These are phyloP conservation scores for Chelidonichthys spinosus DNA, from an alignment of 2,797 vertebrate species.

Conservation along the genomic window DNA sequence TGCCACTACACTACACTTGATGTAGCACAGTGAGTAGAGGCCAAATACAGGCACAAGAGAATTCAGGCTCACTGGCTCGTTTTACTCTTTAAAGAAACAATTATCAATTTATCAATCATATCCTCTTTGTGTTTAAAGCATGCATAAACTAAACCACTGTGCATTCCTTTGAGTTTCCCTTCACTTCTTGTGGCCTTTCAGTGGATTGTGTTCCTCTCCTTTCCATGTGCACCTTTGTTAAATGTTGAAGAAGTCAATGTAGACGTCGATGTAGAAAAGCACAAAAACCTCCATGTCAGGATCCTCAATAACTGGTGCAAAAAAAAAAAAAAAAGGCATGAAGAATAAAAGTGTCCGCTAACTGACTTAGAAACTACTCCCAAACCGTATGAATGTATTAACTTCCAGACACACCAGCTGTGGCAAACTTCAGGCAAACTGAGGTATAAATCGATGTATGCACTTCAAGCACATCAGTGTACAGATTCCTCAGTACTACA, in stretches of 20 bases:
- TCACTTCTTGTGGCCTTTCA: neutral
- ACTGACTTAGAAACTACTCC: constrained; percentile 10
- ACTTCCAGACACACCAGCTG: constrained; percentile 8
- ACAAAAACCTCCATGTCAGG: neutral
- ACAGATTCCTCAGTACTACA: neutral
- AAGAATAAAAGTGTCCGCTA: constrained; percentile 20
- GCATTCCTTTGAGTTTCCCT: neutral
- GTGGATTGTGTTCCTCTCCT: constrained; percentile 2
- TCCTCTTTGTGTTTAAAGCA: constrained; percentile 1
- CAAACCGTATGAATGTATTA: constrained; percentile 13
- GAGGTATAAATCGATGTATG: constrained; percentile 24
- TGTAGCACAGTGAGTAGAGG: neutral
- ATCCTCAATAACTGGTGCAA: constrained; percentile 4
- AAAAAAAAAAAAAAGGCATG: constrained; percentile 6
- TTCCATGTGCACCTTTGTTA: neutral
- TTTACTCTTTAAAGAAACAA: neutral
- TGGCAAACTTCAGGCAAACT: too few species aligned
- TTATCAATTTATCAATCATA: neutral
- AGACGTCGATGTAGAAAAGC: neutral
- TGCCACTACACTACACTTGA: neutral
- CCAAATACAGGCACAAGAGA: neutral
- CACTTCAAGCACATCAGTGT: constrained; percentile 6
- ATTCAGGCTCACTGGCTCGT: neutral
- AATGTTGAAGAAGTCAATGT: neutral
- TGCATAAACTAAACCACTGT: neutral